These are phyloP conservation scores for Rhinichthys klamathensis DNA, from an alignment of 2,113 vertebrate genomes.

Conservation along the genomic window DNA sequence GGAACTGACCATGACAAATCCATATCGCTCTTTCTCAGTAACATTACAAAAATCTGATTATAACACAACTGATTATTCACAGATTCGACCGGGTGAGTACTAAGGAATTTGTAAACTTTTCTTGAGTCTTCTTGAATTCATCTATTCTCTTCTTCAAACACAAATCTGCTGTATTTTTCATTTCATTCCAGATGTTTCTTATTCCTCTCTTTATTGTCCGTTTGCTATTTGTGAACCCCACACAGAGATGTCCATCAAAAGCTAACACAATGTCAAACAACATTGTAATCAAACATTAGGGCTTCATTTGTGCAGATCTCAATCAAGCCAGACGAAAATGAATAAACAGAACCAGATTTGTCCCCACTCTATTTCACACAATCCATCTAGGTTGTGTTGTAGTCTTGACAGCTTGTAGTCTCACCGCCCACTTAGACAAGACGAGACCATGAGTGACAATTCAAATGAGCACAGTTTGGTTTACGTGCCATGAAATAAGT, in stretches of 20 bases:
- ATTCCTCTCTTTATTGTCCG: not conserved
- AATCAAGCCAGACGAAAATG: not conserved
- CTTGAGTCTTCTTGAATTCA: not conserved
- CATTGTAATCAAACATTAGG: not conserved
- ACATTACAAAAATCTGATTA: constrained; percentile 29
- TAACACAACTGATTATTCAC: constrained; percentile 44
- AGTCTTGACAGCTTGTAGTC: not conserved
- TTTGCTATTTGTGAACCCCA: not conserved
- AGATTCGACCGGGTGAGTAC: constrained; percentile 25
- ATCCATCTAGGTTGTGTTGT: not conserved
- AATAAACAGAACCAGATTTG: not conserved
- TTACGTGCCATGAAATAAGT: not conserved
- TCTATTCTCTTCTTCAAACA: not conserved
- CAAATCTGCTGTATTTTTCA: not conserved
- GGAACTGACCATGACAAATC: not conserved
- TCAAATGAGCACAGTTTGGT: not conserved
- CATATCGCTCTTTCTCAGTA: not conserved
- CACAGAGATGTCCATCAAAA: not conserved
- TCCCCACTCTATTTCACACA: not conserved
- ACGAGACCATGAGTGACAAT: not conserved
- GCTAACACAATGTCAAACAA: not conserved
- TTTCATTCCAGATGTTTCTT: constrained; percentile 16
- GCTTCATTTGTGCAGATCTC: not conserved
- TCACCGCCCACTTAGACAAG: not conserved
- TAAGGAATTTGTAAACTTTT: constrained; percentile 58